Evolutionary conservation across 2,888 invertebrate genomes (phyloP), one percentile per base, ranked within the genome.

Genomic region (Drosophila meridionalis): DNA sequence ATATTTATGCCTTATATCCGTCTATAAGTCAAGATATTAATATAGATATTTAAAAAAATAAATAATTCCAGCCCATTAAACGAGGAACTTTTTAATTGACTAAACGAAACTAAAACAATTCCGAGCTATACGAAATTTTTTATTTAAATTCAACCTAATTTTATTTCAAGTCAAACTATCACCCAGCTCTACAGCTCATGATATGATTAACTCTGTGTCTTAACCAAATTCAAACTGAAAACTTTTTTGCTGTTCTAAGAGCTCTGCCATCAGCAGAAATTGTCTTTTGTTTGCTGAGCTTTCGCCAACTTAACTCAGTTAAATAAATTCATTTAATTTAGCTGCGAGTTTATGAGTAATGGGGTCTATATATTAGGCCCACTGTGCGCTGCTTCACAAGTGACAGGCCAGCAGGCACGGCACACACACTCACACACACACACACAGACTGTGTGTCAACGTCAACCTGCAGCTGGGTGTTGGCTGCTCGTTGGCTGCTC

Each of bases 381-480:
- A 80, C 64, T 63, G 76, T 80, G 64, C 71, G 8, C 11, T n/a
- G 63, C 59, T 47, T 65, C 42, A 38, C 55, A 58, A 58, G 60
- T 59, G 59, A 68, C 71, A 79, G 50, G 55, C 59, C 43, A 65
- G 47, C 53, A 45, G 43, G 20, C 36, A 61, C 8, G 26, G 30
- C 36, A 36, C 36, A 63, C 57, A 62, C n/a, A 8, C 26, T 20
- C 43, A 57, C n/a, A 28, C 14, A 38, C 20, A 69, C 52, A 60
- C 53, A 47, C 48, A 48, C 12, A 60, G 7, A 55, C 2, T 36
- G 36, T 59, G n/a, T n/a, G 32, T 50, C 45, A 40, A 40, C 45
- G 40, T 40, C 52, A 45, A 34, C n/a, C n/a, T 59, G 72, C 43
- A 42, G 45, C 63, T 71, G 53, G 30, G 53, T 50, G 56, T 14